These are phyloP conservation scores for Heliconius himera DNA, from an alignment of 1,140 invertebrate species.

Conservation along the genomic window DNA sequence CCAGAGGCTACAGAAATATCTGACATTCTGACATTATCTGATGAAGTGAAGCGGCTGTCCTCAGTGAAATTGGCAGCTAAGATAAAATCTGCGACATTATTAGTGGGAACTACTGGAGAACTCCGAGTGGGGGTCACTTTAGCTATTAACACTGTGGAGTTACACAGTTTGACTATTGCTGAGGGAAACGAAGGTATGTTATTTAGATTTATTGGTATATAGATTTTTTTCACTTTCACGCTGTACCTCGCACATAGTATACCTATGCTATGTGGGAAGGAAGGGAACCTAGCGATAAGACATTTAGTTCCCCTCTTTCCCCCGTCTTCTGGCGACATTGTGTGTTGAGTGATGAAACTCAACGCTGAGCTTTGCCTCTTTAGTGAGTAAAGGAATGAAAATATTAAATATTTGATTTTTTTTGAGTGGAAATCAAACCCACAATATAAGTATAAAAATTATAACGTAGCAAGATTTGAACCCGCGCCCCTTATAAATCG, in stretches of 20 bases:
- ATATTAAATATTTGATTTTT: no score
- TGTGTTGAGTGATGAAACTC: no score
- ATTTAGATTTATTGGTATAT: background rate
- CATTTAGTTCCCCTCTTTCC: background rate
- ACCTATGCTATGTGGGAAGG: no score
- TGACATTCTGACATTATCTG: constrained; percentile 82
- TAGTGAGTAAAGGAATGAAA: no score
- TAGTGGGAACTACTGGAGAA: constrained; percentile 86
- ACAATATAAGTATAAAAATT: no score
- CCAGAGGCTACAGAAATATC: constrained; percentile 51
- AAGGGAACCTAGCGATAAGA: background rate
- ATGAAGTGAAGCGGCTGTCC: constrained; percentile 88
- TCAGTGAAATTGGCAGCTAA: constrained; percentile 86
- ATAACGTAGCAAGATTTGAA: no score
- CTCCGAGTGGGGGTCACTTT: constrained; percentile 85
- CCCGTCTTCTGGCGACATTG: background rate
- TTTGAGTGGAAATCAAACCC: no score
- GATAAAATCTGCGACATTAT: constrained; percentile 86
- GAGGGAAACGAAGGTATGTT: constrained; percentile 79
- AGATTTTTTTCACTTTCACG: background rate
- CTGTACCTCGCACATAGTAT: background rate
- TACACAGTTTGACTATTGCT: constrained; percentile 82
- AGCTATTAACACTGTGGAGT: constrained; percentile 86
- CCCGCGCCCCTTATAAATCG: no score
- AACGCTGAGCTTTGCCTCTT: no score